Evolutionary conservation across 2,113 vertebrate species (phyloP).

Genomic region (Chloropsis hardwickii): DNA sequence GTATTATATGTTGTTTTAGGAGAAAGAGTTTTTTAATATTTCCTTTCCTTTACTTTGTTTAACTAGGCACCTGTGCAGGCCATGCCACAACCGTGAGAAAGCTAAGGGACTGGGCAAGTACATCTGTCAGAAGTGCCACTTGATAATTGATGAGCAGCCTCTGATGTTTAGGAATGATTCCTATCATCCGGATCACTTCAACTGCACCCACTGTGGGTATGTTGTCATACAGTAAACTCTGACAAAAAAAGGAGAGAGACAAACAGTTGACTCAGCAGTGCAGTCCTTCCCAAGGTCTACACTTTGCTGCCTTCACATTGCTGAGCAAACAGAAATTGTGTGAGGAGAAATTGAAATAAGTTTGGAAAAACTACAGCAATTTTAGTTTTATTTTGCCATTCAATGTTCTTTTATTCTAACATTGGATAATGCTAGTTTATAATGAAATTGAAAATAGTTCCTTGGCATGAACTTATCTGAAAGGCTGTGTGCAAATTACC

Average conservation of each 20-base stretch:
- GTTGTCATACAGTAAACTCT: neutral
- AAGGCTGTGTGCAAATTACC: neutral
- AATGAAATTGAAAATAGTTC: neutral
- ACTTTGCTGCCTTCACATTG: neutral
- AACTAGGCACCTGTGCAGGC: constrained; percentile 75
- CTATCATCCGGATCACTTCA: constrained; percentile 80
- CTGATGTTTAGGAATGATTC: constrained; percentile 77
- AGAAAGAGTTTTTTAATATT: neutral
- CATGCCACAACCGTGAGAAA: constrained; percentile 77
- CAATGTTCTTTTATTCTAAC: neutral
- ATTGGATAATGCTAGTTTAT: neutral
- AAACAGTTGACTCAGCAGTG: neutral
- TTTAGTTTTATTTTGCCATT: neutral
- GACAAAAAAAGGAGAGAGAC: neutral
- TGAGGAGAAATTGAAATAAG: neutral
- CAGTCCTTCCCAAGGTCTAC: neutral
- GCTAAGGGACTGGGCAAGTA: constrained; percentile 77
- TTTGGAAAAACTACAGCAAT: neutral
- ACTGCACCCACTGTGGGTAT: constrained; percentile 78
- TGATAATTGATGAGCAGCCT: constrained; percentile 78
- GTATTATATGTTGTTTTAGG: neutral
- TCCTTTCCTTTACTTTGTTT: neutral
- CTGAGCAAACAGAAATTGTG: neutral
- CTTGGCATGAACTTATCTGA: neutral
- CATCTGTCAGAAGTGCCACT: constrained; percentile 77